Base-by-base conservation (phyloP, 2,113 vertebrate species). In the Thermophis baileyi region DNA sequence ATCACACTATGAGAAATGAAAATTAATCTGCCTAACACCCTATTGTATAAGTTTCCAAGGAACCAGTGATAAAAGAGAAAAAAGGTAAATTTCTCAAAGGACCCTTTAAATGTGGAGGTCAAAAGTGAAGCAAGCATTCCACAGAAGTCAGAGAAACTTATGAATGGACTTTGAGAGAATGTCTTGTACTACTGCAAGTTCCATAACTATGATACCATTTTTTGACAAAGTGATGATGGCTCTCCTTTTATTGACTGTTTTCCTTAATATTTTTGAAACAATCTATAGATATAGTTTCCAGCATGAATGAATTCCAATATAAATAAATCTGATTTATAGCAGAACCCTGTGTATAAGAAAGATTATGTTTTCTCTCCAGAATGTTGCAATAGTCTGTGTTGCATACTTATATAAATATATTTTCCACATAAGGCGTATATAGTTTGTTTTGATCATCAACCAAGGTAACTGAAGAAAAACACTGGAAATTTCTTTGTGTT, bases 361-460 rank as follows among this genome's bases (percentile, higher is more conserved):
- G 14, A 20, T 89, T 94, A 91, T 91, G 94, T 47, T 96, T 95
- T 96, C 90, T 85, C 87, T 96, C 95, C 94, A 96, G 89, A 94
- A 94, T 96, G 95, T 96, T 96, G 95, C 96, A 95, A 95, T 95
- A 96, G 96, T 95, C 94, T 97, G 96, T 96, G 97, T 96, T 96
- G 95, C 94, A 90, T 96, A 96, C 96, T 95, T 95, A 85, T 95
- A 95, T 95, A 97, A 96, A 97, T 96, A 95, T 93, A 94, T 97
- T 97, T 97, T 97, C 96, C 96, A 96, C 90, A 94, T 94, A 91
- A 89, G 90, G 94, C 94, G 89, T 95, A 96, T 95, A 96, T 0
- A 0, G 55, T 94, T 95, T 96, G 94, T 96, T 97, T 96, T 97
- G 91, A 95, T 97, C 94, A 89, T 49, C 92, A 95, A 49, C 57